Evolutionary conservation across 1,140 invertebrate genomes (phyloP).

Genomic region (Drosophila nasuta): DNA sequence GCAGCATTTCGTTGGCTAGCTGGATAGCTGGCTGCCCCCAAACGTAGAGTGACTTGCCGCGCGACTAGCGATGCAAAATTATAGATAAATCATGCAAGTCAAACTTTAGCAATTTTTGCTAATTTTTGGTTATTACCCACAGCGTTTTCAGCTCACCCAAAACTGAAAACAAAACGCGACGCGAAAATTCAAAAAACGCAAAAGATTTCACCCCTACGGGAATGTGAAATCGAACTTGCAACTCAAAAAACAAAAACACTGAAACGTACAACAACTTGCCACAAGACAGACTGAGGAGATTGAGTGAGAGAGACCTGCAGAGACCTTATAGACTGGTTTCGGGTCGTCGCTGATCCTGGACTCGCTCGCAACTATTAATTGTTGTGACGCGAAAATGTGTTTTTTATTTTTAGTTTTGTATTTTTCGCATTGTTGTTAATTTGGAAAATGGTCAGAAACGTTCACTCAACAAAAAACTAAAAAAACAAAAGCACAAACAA

Average conservation of each 20-base stretch:
- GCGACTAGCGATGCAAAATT: slow-evolving; percentile 77
- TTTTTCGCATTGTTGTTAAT: slow-evolving; percentile 73
- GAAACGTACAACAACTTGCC: slow-evolving; percentile 18
- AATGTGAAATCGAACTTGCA: slow-evolving; percentile 80
- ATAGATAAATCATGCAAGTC: slow-evolving; percentile 84
- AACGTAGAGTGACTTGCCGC: slow-evolving; percentile 6
- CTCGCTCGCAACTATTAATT: slow-evolving; percentile 63
- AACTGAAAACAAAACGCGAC: slow-evolving; percentile 60
- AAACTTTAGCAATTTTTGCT: slow-evolving; percentile 83
- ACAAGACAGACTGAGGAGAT: neutral
- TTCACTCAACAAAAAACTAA: slow-evolving; percentile 10
- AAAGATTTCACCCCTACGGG: slow-evolving; percentile 82
- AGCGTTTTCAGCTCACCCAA: slow-evolving; percentile 58
- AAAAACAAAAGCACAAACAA: neutral
- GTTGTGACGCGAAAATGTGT: slow-evolving; percentile 73
- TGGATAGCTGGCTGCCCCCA: slow-evolving; percentile 22
- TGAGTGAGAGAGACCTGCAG: slow-evolving; percentile 20
- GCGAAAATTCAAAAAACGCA: slow-evolving; percentile 39
- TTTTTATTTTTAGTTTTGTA: neutral
- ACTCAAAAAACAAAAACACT: slow-evolving; percentile 31
- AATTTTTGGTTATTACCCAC: slow-evolving; percentile 83
- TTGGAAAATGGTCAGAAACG: slow-evolving; percentile 54
- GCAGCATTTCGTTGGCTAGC: slow-evolving; percentile 29
- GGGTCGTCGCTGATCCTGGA: slow-evolving; percentile 43
- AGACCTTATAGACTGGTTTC: slow-evolving; percentile 12